phyloP scores from a whole-genome alignment of 2,113 vertebrate genomes.

The Anhinga anhinga region DNA sequence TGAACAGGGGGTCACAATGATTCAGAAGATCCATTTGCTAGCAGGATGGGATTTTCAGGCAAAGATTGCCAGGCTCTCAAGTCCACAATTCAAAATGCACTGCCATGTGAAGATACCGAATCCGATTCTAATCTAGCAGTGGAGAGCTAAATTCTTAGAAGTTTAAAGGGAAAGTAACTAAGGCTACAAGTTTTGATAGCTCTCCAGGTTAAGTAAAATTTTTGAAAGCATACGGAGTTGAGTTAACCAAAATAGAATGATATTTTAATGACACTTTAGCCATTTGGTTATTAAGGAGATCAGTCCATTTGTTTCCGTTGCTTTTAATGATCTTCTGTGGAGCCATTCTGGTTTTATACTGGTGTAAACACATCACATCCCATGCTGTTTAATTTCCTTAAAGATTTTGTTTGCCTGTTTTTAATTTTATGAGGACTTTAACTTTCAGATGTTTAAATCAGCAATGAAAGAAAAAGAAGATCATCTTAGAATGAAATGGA shows the following conservation, averaged over 20 bases:
- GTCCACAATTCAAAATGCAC: neutral
- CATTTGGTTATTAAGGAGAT: neutral
- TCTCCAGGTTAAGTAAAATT: neutral
- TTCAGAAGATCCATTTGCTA: neutral
- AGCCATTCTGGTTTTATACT: neutral
- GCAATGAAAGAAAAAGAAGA: neutral
- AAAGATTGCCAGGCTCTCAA: neutral
- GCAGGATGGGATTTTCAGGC: neutral
- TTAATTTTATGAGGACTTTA: constrained; percentile 5
- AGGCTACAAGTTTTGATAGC: neutral
- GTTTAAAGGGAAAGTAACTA: neutral
- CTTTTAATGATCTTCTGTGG: constrained; percentile 24
- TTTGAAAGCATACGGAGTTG: neutral
- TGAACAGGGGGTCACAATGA: neutral
- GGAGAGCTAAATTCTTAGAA: neutral
- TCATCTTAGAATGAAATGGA: neutral
- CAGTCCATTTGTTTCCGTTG: neutral
- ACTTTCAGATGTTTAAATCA: constrained; percentile 40
- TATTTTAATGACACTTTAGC: neutral
- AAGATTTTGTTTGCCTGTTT: neutral
- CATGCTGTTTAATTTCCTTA: neutral
- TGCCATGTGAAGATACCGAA: neutral
- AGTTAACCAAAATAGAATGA: neutral
- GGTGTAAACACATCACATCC: neutral
- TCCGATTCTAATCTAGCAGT: neutral